Evolutionary conservation across 92 coral and sea anemone species (phyloP), one percentile per base, ranked within the genome.

Genomic region (Diadumene lineata): DNA sequence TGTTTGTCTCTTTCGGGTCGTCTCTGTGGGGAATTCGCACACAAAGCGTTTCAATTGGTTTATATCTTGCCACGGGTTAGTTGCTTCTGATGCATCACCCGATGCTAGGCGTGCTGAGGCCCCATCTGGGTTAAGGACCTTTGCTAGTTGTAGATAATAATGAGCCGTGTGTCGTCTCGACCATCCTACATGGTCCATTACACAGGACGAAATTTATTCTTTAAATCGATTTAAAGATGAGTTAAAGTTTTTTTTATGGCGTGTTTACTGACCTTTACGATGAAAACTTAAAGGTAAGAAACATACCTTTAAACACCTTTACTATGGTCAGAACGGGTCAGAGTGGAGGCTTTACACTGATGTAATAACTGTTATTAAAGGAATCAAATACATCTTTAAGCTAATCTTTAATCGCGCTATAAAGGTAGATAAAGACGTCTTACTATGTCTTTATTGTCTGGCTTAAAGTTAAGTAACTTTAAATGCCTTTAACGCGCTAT

Each of bases 251-350:
- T 25, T 29, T 43, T 46, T 43, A 68, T 22, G 73, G 73, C 19
- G 60, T 51, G 48, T 22, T 43, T 68, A 46, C 28, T 2, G 3
- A 68, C 58, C 58, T 68, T 68, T 68, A 68, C 72, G 48, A 50
- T 66, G 6, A 66, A 32, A 33, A 0, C 10, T 16, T 64, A 64
- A 64, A 64, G 69, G 69, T 64, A 21, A 64, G 43, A 64, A 64
- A 64, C 46, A 24, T 64, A 66, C 33, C 17, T 66, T 66, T 66
- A 66, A 34, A 66, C 56, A 66, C 72, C 72, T 66, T 66, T 66
- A 66, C 21, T 27, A 22, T 4, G 53, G 44, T 34, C 11, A 66
- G 34, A 66, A 66, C 21, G 72, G 55, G 43, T 38, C 25, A 43
- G 34, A 2, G 33, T 66, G 72, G 72, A 66, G 72, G 72, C 72